A percentile compares a stretch with the other conserved stretches of the same genome.
phyloP scores from a whole-genome alignment of 1,140 invertebrate species.

The Drosophila tani region DNA sequence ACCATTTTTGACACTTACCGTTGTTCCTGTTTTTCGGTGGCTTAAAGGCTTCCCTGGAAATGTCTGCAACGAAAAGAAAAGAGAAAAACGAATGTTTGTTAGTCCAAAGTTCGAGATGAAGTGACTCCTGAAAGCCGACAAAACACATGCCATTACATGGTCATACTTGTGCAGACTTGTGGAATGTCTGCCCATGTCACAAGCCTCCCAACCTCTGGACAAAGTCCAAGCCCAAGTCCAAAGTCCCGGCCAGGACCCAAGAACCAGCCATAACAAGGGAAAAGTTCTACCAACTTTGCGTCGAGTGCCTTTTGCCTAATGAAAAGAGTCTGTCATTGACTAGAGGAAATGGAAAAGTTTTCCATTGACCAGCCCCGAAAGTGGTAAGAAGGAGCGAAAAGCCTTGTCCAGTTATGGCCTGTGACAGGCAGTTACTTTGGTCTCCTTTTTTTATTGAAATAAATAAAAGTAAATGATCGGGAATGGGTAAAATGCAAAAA shows the following conservation, averaged over 20 bases:
- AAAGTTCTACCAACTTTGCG: conserved; percentile 70
- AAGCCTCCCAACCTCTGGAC: conserved; percentile 46
- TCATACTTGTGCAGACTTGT: conserved; percentile 68
- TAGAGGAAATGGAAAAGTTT: conserved; percentile 70
- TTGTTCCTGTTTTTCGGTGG: conserved; percentile 64
- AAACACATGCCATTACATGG: conserved; percentile 77
- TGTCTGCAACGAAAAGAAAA: conserved; percentile 46
- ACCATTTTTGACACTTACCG: conserved; percentile 76
- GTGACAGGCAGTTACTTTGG: conserved; percentile 64
- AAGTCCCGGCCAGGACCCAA: conserved; percentile 10
- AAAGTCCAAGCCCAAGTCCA: conserved; percentile 21
- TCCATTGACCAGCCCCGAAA: conserved; percentile 57
- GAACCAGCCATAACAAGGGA: conserved; percentile 38
- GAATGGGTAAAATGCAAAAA: conserved; percentile 8
- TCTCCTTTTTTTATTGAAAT: conserved; percentile 64
- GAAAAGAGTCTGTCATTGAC: conserved; percentile 80
- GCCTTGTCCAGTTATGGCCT: conserved; percentile 45
- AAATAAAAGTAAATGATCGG: conserved; percentile 71
- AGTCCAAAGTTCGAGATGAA: conserved; percentile 61
- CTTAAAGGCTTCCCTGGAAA: conserved; percentile 70
- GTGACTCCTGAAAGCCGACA: conserved; percentile 54
- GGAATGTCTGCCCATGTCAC: conserved; percentile 70
- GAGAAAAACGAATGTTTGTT: conserved; percentile 61
- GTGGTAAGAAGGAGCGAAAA: conserved; percentile 43
- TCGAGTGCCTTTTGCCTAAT: conserved; percentile 71